Percentiles rank a stretch among this genome's conserved stretches.
Evolutionary conservation across 2,113 vertebrate species (phyloP).

Genomic region (Toxostoma redivivum): DNA sequence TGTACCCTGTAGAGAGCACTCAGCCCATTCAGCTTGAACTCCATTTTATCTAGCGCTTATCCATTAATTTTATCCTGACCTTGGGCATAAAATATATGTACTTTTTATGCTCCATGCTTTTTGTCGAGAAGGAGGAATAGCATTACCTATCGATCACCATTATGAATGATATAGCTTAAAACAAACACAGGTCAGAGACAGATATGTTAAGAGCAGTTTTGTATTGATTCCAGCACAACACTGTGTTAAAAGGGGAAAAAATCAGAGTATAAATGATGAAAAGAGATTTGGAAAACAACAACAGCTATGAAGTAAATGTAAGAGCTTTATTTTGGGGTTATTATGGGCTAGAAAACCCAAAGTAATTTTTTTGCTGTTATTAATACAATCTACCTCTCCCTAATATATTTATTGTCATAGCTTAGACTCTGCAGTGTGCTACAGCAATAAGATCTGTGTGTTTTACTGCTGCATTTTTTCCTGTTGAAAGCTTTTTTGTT

Average conservation of each 20-base stretch:
- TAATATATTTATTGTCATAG: conserved; percentile 37
- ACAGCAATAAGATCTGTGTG: background rate
- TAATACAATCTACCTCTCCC: conserved; percentile 27
- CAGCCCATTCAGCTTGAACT: conserved; percentile 85
- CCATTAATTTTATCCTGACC: conserved; percentile 89
- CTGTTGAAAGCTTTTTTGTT: conserved; percentile 62
- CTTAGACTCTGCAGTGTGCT: background rate
- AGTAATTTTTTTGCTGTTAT: conserved; percentile 18
- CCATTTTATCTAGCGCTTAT: conserved; percentile 87
- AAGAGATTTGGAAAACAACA: conserved; percentile 65
- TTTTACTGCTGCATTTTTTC: conserved; percentile 3
- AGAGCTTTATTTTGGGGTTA: conserved; percentile 53
- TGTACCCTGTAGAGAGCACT: conserved; percentile 79
- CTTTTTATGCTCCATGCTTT: conserved; percentile 76
- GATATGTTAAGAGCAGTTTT: conserved; percentile 80
- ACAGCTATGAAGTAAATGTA: conserved; percentile 27
- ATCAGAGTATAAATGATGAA: conserved; percentile 71
- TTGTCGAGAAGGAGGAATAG: conserved; percentile 80
- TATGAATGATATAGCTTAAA: conserved; percentile 87
- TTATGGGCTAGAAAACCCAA: conserved; percentile 41
- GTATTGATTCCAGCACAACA: conserved; percentile 77
- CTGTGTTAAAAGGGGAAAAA: conserved; percentile 67
- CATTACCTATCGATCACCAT: conserved; percentile 85
- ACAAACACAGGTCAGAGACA: conserved; percentile 81
- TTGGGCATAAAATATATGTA: conserved; percentile 81